Evolutionary conservation across 2,797 vertebrate genomes (phyloP).

Genomic region (Pangasius krempfi): DNA sequence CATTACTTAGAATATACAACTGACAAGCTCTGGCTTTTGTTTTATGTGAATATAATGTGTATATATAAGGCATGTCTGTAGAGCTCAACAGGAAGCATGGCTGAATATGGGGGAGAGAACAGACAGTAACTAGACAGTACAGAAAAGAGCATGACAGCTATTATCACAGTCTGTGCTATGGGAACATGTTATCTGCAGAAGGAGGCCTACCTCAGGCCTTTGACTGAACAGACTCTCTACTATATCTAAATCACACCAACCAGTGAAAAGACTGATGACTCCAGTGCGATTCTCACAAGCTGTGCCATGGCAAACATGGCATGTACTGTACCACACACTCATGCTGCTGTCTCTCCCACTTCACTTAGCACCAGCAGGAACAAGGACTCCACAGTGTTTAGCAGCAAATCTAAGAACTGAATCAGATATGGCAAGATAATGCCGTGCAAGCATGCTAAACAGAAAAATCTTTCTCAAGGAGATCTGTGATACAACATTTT

Average conservation of each 20-base stretch:
- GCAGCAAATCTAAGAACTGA: conserved; percentile 26
- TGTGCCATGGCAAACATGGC: conserved; percentile 51
- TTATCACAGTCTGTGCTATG: neutral
- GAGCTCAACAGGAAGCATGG: neutral
- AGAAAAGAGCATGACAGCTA: neutral
- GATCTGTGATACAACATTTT: neutral
- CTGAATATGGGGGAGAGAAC: neutral
- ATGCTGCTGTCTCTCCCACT: conserved; percentile 30
- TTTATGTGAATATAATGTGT: neutral
- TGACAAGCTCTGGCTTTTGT: neutral
- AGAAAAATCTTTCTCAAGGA: neutral
- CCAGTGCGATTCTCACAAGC: conserved; percentile 48
- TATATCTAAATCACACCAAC: conserved; percentile 40
- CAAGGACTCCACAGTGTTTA: conserved; percentile 34
- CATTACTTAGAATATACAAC: neutral
- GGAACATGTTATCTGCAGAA: conserved; percentile 35
- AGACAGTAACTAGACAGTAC: neutral
- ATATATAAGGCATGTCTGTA: neutral
- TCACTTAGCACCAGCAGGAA: conserved; percentile 40
- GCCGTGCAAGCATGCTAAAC: neutral
- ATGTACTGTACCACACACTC: conserved; percentile 29
- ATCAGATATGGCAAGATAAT: conserved; percentile 30
- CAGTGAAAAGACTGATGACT: conserved; percentile 47
- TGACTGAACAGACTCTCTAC: conserved; percentile 31
- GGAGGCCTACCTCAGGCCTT: conserved; percentile 13